A percentile compares a stretch with the other conserved stretches of the same genome.
These are phyloP conservation scores for Dendrocincla fuliginosa DNA, from an alignment of 2,797 vertebrate genomes.

Conservation along the genomic window DNA sequence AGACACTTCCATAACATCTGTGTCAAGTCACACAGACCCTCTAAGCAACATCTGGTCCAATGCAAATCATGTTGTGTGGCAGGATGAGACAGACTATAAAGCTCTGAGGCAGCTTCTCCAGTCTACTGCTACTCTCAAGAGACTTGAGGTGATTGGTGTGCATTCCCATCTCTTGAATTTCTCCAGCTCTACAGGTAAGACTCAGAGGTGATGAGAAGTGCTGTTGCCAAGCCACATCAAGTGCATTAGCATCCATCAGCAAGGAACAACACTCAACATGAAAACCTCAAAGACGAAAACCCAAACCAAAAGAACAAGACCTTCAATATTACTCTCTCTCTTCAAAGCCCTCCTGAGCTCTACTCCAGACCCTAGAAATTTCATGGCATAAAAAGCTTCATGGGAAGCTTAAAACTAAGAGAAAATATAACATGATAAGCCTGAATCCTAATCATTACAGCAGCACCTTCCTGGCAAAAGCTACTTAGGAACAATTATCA, in stretches of 20 bases:
- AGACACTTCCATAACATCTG: constrained; percentile 3
- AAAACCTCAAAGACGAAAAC: background rate
- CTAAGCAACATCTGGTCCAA: constrained; percentile 11
- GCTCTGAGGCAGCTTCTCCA: background rate
- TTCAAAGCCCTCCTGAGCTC: background rate
- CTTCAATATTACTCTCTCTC: background rate
- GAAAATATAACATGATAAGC: background rate
- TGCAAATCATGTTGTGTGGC: background rate
- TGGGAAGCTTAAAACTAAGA: background rate
- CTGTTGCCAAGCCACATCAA: background rate
- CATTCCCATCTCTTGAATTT: background rate
- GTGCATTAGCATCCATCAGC: background rate
- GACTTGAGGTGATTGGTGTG: background rate
- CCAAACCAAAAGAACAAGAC: background rate
- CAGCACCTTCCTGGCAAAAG: background rate
- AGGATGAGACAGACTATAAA: background rate
- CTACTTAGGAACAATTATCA: background rate
- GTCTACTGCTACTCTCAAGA: background rate
- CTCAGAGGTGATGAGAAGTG: background rate
- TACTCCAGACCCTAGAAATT: background rate
- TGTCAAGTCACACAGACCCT: background rate
- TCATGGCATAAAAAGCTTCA: background rate
- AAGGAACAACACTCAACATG: background rate
- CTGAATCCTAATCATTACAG: background rate
- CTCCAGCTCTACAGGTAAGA: background rate